Conservation (phyloP, 1,140 invertebrate genomes). For the Ceratosolen fusciceps region DNA sequence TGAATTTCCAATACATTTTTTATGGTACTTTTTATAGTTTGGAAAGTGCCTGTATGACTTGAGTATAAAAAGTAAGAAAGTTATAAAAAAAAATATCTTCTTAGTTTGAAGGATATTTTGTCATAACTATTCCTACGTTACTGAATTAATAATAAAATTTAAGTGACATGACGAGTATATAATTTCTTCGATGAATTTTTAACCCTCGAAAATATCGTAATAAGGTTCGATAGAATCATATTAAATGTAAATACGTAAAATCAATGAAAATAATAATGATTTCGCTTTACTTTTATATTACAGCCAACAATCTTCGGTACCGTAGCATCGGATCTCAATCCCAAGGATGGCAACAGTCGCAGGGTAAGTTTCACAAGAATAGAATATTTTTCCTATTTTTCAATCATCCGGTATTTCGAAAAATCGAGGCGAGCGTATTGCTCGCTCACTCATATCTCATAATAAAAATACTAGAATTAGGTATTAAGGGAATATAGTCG, state of each 20-base stretch:
- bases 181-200: too few relatives aligned
- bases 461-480: neutral
- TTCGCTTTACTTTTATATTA: slow-evolving; percentile 62
- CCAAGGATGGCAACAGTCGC: slow-evolving; percentile 74
- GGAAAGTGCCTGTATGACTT: too few relatives aligned
- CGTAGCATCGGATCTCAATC: slow-evolving; percentile 74
- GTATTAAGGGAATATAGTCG: neutral
- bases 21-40: too few relatives aligned
- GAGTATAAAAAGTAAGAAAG: neutral
- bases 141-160: neutral
- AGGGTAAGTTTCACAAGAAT: slow-evolving; percentile 67
- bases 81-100: neutral
- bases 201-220: neutral
- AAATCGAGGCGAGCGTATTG: neutral
- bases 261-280: neutral
- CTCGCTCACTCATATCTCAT: neutral
- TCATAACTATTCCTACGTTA: neutral
- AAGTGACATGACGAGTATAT: too few relatives aligned
- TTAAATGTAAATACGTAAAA: neutral
- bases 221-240: neutral
- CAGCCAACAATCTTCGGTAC: slow-evolving; percentile 78
- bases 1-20: too few relatives aligned
- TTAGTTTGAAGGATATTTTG: neutral
- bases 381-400: neutral
- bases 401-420: neutral